Percentiles rank a stretch among this genome's conserved stretches.
phyloP scores from a whole-genome alignment of 2,888 invertebrate genomes.

The Chalcis sispes region DNA sequence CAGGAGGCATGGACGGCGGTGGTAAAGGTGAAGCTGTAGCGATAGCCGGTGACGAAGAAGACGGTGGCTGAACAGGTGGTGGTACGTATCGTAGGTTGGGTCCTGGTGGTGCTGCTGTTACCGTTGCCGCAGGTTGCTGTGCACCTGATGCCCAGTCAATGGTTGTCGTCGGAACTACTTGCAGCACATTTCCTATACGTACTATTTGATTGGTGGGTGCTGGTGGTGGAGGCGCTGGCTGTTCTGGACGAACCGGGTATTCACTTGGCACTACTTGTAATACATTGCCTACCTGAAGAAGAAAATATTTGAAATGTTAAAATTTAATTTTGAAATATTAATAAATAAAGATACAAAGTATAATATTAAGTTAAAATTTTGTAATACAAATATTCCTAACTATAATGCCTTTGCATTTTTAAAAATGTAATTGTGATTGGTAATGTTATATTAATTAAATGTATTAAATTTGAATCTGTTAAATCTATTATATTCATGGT shows the following conservation, averaged over 20 bases:
- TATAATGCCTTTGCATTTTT: neutral
- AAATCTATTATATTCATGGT: neutral
- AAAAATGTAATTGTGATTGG: neutral
- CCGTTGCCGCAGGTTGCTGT: slow-evolving; percentile 36
- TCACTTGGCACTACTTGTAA: slow-evolving; percentile 70
- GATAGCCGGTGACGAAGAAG: slow-evolving; percentile 39
- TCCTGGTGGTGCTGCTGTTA: neutral
- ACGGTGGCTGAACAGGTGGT: slow-evolving; percentile 45
- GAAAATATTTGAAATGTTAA: slow-evolving; percentile 35
- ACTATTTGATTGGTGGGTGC: slow-evolving; percentile 67
- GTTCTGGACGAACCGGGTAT: slow-evolving; percentile 56
- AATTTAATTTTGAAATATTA: neutral
- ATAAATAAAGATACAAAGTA: neutral
- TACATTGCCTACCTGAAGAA: slow-evolving; percentile 73
- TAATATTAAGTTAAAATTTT: neutral
- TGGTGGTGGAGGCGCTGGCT: slow-evolving; percentile 50
- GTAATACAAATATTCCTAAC: neutral
- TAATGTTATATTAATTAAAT: slow-evolving; percentile 1
- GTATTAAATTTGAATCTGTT: neutral
- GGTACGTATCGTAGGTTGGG: neutral
- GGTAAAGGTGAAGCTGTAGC: slow-evolving; percentile 64
- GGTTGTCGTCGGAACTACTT: slow-evolving; percentile 72
- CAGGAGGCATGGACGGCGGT: slow-evolving; percentile 61
- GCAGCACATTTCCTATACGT: slow-evolving; percentile 73
- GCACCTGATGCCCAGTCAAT: slow-evolving; percentile 68